Conservation (phyloP, 2,113 vertebrate genomes). For the Macrotis lagotis region DNA sequence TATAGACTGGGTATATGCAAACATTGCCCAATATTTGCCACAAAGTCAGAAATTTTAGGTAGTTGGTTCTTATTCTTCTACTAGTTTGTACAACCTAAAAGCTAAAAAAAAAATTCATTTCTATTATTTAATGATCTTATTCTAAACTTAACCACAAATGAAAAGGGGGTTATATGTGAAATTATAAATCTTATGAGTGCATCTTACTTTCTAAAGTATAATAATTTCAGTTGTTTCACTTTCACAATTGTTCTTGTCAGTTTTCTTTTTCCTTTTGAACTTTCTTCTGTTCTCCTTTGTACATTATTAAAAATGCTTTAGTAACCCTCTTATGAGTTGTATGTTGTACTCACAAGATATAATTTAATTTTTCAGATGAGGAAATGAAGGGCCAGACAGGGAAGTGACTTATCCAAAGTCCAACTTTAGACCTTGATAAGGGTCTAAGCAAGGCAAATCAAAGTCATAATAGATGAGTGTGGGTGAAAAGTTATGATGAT, state of each 20-base stretch:
- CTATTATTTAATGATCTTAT: background rate
- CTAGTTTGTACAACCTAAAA: no score
- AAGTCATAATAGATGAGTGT: background rate
- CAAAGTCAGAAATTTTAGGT: no score
- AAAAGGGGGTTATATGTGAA: background rate
- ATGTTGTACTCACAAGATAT: background rate
- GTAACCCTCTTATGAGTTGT: background rate
- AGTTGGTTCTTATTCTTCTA: no score
- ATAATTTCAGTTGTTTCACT: background rate
- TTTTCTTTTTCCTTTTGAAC: background rate
- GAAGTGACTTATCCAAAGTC: background rate
- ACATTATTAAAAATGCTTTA: background rate
- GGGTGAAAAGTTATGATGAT: background rate
- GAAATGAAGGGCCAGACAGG: background rate
- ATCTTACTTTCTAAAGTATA: background rate
- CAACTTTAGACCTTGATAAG: background rate
- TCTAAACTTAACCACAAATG: background rate
- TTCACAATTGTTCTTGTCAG: background rate
- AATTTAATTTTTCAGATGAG: background rate
- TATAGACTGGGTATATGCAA: no score
- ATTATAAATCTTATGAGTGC: background rate
- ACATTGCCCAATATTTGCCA: no score
- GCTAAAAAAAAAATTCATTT: no score
- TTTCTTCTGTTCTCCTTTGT: background rate
- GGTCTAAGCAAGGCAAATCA: background rate